phyloP scores from a whole-genome alignment of 2,113 vertebrate species.

The Edolisoma coerulescens region DNA sequence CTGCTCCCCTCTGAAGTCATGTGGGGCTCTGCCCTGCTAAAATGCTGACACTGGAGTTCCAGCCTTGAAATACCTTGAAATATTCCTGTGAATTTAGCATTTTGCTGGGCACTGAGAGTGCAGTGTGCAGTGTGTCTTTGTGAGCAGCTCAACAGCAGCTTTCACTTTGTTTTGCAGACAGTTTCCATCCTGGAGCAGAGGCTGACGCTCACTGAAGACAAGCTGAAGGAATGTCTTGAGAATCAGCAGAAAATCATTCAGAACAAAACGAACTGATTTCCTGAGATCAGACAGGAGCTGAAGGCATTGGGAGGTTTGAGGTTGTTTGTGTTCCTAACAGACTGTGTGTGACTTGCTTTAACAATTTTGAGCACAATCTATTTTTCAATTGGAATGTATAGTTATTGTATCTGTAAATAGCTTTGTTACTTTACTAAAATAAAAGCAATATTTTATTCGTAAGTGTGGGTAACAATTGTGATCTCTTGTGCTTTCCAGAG shows the following conservation, averaged over 20 bases:
- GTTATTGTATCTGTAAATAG: slow-evolving; percentile 49
- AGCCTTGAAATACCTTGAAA: neutral
- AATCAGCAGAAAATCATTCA: slow-evolving; percentile 85
- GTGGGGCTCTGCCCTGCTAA: neutral
- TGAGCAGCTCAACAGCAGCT: neutral
- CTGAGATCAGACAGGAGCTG: neutral
- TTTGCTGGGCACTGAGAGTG: neutral
- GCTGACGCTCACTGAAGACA: slow-evolving; percentile 91
- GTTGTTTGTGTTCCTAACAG: slow-evolving; percentile 18
- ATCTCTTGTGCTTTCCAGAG: neutral
- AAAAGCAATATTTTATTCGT: slow-evolving; percentile 54
- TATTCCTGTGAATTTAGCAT: neutral
- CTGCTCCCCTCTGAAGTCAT: neutral
- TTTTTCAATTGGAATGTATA: slow-evolving; percentile 49
- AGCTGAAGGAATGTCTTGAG: slow-evolving; percentile 91
- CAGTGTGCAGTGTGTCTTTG: neutral
- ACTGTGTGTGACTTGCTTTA: slow-evolving; percentile 23
- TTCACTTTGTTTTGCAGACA: slow-evolving; percentile 66
- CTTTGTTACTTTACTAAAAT: slow-evolving; percentile 57
- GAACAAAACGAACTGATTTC: slow-evolving; percentile 61
- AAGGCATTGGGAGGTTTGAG: neutral
- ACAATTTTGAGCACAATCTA: neutral
- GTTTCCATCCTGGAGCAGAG: slow-evolving; percentile 87
- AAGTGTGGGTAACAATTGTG: neutral
- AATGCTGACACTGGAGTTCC: neutral